Conservation (phyloP, 2,888 invertebrate genomes). For the Drosophila recens region DNA sequence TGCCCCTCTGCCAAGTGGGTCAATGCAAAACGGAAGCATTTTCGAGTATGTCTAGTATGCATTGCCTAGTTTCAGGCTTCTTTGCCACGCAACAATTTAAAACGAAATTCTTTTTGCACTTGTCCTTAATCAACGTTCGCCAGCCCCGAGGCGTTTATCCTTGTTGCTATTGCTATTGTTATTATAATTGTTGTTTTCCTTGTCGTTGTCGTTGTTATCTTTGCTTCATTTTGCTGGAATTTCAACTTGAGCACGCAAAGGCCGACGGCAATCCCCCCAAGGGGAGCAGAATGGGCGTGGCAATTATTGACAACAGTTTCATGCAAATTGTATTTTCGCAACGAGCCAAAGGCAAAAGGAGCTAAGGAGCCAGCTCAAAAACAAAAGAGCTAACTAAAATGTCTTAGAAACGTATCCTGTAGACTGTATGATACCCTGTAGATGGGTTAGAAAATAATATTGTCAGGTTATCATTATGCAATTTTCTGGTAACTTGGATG, state of each 20-base stretch:
- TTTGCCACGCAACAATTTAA: slow-evolving; percentile 52
- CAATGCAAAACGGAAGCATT: slow-evolving; percentile 61
- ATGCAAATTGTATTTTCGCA: slow-evolving; percentile 52
- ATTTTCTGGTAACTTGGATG: not conserved
- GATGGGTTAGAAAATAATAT: too few relatives aligned
- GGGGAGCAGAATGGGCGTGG: slow-evolving; percentile 50
- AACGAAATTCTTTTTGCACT: slow-evolving; percentile 65
- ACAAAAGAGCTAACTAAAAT: slow-evolving; percentile 2
- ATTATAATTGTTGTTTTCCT: slow-evolving; percentile 1
- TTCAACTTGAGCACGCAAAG: slow-evolving; percentile 77
- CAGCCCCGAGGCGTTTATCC: slow-evolving; percentile 56
- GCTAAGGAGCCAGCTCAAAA: slow-evolving; percentile 16
- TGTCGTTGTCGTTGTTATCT: slow-evolving; percentile 58
- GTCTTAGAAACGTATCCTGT: not conserved
- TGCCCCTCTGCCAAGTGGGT: slow-evolving; percentile 52
- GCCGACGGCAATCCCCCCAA: slow-evolving; percentile 26
- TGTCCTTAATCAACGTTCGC: slow-evolving; percentile 69
- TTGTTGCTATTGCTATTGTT: slow-evolving; percentile 27
- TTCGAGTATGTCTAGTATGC: slow-evolving; percentile 49
- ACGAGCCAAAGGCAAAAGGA: slow-evolving; percentile 29
- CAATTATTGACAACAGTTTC: slow-evolving; percentile 66
- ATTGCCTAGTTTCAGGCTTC: slow-evolving; percentile 51
- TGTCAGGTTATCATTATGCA: not conserved
- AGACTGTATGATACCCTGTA: not conserved
- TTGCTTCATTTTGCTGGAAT: slow-evolving; percentile 73